These are phyloP conservation scores for Uria aalge DNA, from an alignment of 2,113 vertebrate genomes.

Conservation along the genomic window DNA sequence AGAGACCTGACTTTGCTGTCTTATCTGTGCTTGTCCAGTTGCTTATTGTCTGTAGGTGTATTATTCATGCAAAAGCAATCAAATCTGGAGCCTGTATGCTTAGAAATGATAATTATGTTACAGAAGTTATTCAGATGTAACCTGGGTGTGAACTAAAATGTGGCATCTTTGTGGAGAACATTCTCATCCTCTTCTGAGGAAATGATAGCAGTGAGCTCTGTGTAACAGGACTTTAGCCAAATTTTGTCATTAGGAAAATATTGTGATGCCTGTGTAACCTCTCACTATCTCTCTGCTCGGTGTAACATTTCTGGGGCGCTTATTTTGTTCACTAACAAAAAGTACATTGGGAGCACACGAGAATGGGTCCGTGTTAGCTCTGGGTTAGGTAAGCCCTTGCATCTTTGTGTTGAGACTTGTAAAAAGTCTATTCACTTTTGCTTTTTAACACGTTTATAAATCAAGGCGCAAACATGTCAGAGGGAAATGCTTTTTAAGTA, in stretches of 20 bases:
- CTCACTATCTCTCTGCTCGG: neutral
- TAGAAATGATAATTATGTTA: neutral
- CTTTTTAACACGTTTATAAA: neutral
- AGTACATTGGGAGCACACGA: neutral
- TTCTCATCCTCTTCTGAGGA: neutral
- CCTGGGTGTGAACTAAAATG: neutral
- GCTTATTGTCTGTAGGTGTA: neutral
- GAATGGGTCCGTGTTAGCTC: neutral
- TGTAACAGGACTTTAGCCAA: neutral
- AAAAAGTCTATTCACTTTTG: neutral
- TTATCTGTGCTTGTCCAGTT: neutral
- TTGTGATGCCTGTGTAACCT: neutral
- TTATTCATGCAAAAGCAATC: neutral
- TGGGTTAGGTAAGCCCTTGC: neutral
- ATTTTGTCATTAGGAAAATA: neutral
- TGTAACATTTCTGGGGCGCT: neutral
- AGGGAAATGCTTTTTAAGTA: neutral
- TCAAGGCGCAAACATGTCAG: neutral
- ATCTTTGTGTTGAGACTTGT: neutral
- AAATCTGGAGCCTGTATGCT: neutral
- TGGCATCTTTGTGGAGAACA: neutral
- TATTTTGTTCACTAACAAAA: neutral
- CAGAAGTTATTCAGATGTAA: neutral
- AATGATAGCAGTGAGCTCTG: neutral
- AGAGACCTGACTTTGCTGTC: neutral